Evolutionary conservation across 2,888 invertebrate species (phyloP).

Genomic region (Hanleya hanleyi): DNA sequence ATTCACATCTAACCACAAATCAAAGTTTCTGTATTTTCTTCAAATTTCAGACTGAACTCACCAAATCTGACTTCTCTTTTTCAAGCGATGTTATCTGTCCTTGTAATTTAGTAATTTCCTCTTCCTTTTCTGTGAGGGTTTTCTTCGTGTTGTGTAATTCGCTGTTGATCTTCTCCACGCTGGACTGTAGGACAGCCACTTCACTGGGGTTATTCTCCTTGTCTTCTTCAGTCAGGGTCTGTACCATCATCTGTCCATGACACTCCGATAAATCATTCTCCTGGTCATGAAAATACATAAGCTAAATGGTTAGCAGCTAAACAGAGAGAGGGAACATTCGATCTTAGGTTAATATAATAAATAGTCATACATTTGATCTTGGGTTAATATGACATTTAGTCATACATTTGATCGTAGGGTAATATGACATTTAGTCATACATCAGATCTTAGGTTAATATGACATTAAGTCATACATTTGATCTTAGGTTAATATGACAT

Average conservation of each 20-base stretch:
- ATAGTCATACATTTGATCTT: too few species aligned
- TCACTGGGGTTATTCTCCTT: conserved; percentile 62
- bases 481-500: too few species aligned
- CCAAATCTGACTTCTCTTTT: conserved; percentile 46
- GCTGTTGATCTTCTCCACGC: conserved; percentile 52
- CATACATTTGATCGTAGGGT: too few species aligned
- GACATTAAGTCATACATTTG: too few species aligned
- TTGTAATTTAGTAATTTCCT: conserved; percentile 48
- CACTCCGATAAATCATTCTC: conserved; percentile 54
- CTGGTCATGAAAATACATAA: too few species aligned
- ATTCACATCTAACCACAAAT: neutral
- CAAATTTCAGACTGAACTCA: conserved; percentile 36
- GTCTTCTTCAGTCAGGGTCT: conserved; percentile 48
- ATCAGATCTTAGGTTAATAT: too few species aligned
- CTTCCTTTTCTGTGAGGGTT: conserved; percentile 48
- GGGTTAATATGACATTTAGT: too few species aligned
- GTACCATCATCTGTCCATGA: conserved; percentile 46
- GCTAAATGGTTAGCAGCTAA: too few species aligned
- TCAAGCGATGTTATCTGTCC: conserved; percentile 48
- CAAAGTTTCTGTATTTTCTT: neutral
- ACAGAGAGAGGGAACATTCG: too few species aligned
- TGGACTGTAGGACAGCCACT: conserved; percentile 55
- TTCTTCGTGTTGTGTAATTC: conserved; percentile 52
- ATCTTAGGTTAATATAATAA: too few species aligned
- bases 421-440: too few species aligned